These are phyloP conservation scores for Drosophila setosimentum DNA, from an alignment of 2,888 invertebrate genomes.

Conservation along the genomic window DNA sequence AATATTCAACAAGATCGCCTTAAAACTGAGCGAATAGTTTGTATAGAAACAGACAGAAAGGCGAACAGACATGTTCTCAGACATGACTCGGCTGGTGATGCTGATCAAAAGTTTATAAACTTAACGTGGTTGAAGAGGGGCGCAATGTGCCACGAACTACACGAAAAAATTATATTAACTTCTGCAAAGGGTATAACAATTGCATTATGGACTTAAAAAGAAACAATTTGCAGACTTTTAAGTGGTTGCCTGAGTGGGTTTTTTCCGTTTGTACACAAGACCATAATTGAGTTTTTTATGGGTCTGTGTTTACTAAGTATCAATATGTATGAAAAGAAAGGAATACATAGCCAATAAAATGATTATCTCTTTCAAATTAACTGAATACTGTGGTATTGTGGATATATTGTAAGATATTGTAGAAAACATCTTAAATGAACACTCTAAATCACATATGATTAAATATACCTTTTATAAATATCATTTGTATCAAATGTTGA, in stretches of 20 bases:
- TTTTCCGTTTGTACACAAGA: not conserved
- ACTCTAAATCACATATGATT: not conserved
- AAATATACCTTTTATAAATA: not conserved
- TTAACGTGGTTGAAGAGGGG: not conserved
- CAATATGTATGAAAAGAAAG: not conserved
- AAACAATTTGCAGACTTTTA: not conserved
- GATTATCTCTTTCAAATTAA: no score
- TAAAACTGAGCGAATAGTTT: not conserved
- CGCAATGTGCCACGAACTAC: not conserved
- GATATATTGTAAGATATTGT: no score
- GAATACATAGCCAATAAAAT: no score
- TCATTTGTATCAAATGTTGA: not conserved
- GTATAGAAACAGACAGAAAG: not conserved
- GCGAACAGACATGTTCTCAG: accelerated
- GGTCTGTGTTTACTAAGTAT: not conserved
- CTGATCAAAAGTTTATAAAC: not conserved
- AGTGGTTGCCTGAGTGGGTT: not conserved
- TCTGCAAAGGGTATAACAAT: not conserved
- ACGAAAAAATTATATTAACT: not conserved
- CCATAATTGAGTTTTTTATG: no score
- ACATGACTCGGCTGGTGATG: not conserved
- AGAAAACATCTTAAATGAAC: not conserved
- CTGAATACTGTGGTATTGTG: no score
- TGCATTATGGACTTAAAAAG: not conserved
- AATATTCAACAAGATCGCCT: not conserved